A percentile compares a stretch with the other conserved stretches of the same genome.
These are phyloP conservation scores for Picus viridis DNA, from an alignment of 2,797 vertebrate genomes.

Conservation along the genomic window DNA sequence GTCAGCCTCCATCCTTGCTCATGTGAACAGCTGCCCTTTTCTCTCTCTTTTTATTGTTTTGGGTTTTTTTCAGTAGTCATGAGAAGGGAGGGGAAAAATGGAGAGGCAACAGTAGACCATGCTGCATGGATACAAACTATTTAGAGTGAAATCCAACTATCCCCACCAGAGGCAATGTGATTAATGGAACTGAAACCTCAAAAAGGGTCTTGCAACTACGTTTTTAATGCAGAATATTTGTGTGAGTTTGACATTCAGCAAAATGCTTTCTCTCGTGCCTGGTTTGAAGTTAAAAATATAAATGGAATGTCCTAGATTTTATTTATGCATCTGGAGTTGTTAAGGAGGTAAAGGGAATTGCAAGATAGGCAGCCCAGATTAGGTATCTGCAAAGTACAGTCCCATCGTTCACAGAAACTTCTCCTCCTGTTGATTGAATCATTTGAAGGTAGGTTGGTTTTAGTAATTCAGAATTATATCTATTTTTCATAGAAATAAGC, in stretches of 20 bases:
- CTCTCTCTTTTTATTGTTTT: background rate
- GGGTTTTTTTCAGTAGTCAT: background rate
- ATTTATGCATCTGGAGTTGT: constrained; percentile 52
- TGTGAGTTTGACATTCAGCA: constrained; percentile 52
- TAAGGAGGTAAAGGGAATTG: constrained; percentile 35
- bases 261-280: constrained; percentile 60
- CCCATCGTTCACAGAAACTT: background rate
- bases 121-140: background rate
- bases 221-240: constrained; percentile 62
- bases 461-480: background rate
- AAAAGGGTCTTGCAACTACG: constrained; percentile 17
- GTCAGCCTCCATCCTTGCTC: background rate
- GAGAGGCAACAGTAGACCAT: background rate
- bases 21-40: background rate
- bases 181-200: constrained; percentile 53
- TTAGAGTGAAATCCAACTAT: background rate
- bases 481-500: constrained; percentile 3
- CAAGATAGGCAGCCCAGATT: constrained; percentile 42
- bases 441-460: background rate
- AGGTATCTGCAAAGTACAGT: background rate
- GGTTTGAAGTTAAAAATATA: constrained; percentile 65
- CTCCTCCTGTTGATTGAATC: background rate
- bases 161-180: background rate
- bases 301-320: constrained; percentile 60
- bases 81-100: background rate